phyloP scores from a whole-genome alignment of 2,888 invertebrate species.

The Esperia sulphurella region DNA sequence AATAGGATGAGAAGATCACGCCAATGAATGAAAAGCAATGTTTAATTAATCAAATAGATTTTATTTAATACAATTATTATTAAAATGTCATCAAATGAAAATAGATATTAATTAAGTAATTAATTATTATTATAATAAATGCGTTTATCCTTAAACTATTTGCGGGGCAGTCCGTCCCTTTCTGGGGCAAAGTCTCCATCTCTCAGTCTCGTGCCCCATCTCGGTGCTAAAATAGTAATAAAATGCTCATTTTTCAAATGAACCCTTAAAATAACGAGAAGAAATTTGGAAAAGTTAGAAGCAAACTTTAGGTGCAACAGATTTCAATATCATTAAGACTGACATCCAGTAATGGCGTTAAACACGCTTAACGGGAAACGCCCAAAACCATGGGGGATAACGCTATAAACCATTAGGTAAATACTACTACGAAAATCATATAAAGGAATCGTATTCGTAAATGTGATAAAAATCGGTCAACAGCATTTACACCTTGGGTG shows the following conservation, averaged over 20 bases:
- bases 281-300: constrained; percentile 10
- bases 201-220: constrained; percentile 65
- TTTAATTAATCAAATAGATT: constrained; percentile 47
- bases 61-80: constrained; percentile 57
- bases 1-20: constrained; percentile 37
- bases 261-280: constrained; percentile 19
- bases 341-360: too few species aligned
- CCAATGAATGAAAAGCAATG: constrained; percentile 75
- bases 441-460: too few species aligned
- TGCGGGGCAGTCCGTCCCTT: constrained; percentile 69
- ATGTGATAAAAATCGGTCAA: too few species aligned
- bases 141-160: constrained; percentile 65
- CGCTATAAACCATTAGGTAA: too few species aligned
- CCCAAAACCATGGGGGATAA: too few species aligned
- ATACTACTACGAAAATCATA: too few species aligned
- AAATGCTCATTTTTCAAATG: constrained; percentile 37
- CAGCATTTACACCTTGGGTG: too few species aligned
- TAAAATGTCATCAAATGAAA: constrained; percentile 46
- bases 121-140: constrained; percentile 1
- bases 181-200: constrained; percentile 70
- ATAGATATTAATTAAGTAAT: neutral
- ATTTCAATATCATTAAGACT: constrained; percentile 10
- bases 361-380: too few species aligned
- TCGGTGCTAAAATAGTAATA: constrained; percentile 70
- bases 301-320: constrained; percentile 28